Percentiles rank a stretch among this genome's conserved stretches.
These are phyloP conservation scores for Parazoanthus atlanticus DNA, from an alignment of 92 coral and sea anemone genomes.

Conservation along the genomic window DNA sequence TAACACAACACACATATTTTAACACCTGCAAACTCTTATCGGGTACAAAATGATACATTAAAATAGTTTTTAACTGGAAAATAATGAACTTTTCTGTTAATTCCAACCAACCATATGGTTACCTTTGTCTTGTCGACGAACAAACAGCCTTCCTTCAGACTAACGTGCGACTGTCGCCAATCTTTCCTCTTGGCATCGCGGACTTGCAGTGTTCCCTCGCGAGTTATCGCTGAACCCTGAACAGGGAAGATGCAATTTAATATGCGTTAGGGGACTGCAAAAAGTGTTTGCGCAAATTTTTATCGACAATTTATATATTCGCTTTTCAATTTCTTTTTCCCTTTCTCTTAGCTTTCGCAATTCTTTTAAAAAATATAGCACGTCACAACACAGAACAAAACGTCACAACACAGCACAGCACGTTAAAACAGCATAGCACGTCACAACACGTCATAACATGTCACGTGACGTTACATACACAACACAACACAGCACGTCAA, in stretches of 20 bases:
- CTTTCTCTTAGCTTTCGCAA: too few relatives aligned
- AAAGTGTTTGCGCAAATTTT: too few relatives aligned
- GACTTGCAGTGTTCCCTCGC: conserved; percentile 70
- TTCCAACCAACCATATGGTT: background rate
- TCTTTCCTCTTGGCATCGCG: conserved; percentile 82
- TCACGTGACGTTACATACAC: background rate
- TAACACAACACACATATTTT: too few relatives aligned
- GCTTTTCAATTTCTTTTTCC: too few relatives aligned
- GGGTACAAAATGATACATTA: background rate
- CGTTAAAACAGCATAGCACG: background rate
- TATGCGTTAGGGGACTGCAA: too few relatives aligned
- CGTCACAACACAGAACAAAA: background rate
- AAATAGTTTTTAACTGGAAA: background rate
- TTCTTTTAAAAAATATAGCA: too few relatives aligned
- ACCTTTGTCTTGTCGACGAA: conserved; percentile 72
- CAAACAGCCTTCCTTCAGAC: conserved; percentile 78
- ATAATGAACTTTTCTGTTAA: background rate
- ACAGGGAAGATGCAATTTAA: conserved; percentile 19
- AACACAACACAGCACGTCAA: background rate
- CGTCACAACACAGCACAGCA: background rate
- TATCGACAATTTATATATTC: too few relatives aligned
- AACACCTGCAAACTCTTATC: too few relatives aligned
- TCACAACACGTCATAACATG: background rate
- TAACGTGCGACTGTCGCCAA: conserved; percentile 72
- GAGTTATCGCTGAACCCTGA: conserved; percentile 61